Percentiles rank a stretch among this genome's conserved stretches.
phyloP scores from a whole-genome alignment of 2,888 invertebrate species.

The Drosophila aldrichi region DNA sequence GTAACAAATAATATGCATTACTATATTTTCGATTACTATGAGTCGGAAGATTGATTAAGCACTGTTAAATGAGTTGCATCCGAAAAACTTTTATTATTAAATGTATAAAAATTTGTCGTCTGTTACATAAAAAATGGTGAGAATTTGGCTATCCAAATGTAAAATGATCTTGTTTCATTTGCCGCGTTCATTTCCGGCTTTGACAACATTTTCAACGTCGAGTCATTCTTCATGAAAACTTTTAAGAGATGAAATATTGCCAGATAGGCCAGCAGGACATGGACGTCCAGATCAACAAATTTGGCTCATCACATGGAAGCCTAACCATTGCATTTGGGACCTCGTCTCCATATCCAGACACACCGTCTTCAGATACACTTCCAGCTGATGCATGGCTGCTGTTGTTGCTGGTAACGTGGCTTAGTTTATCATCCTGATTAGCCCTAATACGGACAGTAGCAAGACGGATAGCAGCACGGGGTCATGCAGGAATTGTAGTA shows the following conservation, averaged over 20 bases:
- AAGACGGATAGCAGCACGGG: conserved; percentile 24
- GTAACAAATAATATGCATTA: no score
- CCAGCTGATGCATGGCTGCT: neutral
- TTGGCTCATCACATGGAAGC: no score
- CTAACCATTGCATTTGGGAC: no score
- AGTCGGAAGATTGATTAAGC: neutral
- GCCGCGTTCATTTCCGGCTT: conserved; percentile 26
- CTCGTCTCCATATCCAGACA: neutral
- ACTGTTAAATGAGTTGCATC: neutral
- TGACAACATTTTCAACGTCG: conserved; percentile 27
- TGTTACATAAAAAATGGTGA: neutral
- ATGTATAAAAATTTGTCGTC: neutral
- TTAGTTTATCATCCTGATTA: neutral
- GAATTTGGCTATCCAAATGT: neutral
- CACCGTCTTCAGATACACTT: neutral
- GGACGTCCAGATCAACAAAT: neutral
- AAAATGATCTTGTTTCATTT: neutral
- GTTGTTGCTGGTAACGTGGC: neutral
- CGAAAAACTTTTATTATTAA: neutral
- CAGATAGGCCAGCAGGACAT: no score
- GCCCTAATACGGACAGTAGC: conserved; percentile 13
- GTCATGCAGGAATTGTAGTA: conserved; percentile 17
- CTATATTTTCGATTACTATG: no score
- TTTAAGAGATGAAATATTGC: conserved; percentile 14
- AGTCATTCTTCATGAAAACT: conserved; percentile 11